These are phyloP conservation scores for Cepphus grylle DNA, from an alignment of 2,113 vertebrate species.

Conservation along the genomic window DNA sequence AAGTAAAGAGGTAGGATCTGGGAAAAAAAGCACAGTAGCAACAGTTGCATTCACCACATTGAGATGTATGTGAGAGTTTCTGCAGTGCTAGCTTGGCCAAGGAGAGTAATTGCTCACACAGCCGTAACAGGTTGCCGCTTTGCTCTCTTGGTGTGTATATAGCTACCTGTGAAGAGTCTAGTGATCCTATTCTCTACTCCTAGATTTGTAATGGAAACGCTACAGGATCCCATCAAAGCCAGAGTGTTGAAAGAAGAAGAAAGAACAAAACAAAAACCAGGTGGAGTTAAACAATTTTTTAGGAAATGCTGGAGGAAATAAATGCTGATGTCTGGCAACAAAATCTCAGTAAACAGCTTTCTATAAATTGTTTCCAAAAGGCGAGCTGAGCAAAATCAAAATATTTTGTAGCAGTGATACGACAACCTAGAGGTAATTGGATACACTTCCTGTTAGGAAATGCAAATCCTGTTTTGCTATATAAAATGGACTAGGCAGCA, in stretches of 20 bases:
- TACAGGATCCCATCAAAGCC: background rate
- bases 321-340: background rate
- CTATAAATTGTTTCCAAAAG: background rate
- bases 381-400: background rate
- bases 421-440: background rate
- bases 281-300: background rate
- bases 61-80: background rate
- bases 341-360: background rate
- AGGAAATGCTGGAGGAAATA: background rate
- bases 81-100: background rate
- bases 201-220: background rate
- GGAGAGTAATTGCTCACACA: background rate
- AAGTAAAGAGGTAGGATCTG: background rate
- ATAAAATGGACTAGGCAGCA: background rate
- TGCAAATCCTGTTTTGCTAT: background rate
- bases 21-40: background rate
- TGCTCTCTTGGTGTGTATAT: background rate
- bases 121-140: background rate
- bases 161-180: background rate
- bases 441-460: background rate
- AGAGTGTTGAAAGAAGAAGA: background rate
- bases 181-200: background rate
- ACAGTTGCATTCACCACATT: rapidly evolving
- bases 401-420: background rate
- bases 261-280: background rate